Conservation (phyloP, 2,797 vertebrate species). For the Lagothrix lagotricha region DNA sequence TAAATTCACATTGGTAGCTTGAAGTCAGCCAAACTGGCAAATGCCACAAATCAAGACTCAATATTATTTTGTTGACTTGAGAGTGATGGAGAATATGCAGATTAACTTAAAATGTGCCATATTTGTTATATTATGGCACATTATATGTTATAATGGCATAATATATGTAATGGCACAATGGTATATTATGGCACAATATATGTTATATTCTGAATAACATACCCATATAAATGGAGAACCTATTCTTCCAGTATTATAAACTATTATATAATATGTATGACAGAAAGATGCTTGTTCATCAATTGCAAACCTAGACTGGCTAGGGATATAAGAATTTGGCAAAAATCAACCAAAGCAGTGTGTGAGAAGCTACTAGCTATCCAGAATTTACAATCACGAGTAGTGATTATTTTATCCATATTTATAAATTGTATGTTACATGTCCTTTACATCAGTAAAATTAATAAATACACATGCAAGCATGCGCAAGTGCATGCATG, state of each 20-base stretch:
- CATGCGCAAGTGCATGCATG: neutral
- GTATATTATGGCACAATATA: no score
- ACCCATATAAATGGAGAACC: neutral
- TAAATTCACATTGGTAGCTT: neutral
- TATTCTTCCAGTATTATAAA: neutral
- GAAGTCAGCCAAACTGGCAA: neutral
- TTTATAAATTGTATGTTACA: neutral
- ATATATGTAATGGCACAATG: no score
- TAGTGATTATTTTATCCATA: neutral
- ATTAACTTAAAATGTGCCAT: neutral
- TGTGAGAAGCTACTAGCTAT: neutral
- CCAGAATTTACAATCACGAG: neutral
- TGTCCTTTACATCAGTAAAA: neutral
- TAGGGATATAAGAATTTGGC: neutral
- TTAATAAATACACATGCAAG: neutral
- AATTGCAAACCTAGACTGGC: neutral
- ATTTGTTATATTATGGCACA: neutral
- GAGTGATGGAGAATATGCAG: neutral
- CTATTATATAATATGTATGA: neutral
- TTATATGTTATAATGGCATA: no score
- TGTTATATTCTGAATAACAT: neutral
- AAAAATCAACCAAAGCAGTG: neutral
- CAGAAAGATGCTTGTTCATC: neutral
- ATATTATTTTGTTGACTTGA: neutral
- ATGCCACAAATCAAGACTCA: neutral